A percentile compares a stretch with the other conserved stretches of the same genome.
Conservation (phyloP, 92 coral and sea anemone genomes). For the Galaxea fascicularis region DNA sequence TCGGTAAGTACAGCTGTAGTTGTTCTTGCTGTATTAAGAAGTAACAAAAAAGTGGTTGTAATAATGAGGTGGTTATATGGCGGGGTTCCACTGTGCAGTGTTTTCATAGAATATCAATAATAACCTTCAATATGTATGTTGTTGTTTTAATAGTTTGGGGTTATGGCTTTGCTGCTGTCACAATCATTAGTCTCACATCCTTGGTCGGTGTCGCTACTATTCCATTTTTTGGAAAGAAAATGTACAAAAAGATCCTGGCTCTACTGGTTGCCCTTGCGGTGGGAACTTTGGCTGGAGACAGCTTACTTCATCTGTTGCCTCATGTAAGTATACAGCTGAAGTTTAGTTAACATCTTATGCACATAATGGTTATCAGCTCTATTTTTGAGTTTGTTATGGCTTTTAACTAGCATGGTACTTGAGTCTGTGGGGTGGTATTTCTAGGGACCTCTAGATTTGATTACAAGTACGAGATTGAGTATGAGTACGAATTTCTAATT, state of each 20-base stretch:
- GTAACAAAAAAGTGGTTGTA: too few species aligned
- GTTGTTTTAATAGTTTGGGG: constrained; percentile 84
- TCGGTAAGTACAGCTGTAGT: too few species aligned
- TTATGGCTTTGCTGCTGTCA: constrained; percentile 90
- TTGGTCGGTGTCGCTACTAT: constrained; percentile 85
- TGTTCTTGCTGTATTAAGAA: too few species aligned
- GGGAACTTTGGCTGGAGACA: constrained; percentile 90
- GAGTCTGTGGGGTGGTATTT: too few species aligned
- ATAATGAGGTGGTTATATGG: too few species aligned
- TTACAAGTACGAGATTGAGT: too few species aligned
- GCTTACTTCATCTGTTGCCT: constrained; percentile 84
- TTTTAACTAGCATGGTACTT: too few species aligned
- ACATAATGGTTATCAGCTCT: too few species aligned
- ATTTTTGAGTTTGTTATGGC: too few species aligned
- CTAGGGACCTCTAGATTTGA: too few species aligned
- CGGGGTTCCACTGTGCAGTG: too few species aligned
- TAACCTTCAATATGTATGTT: neutral
- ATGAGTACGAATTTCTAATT: too few species aligned
- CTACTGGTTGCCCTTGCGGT: constrained; percentile 89
- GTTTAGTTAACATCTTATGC: neutral
- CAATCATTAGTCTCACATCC: constrained; percentile 81
- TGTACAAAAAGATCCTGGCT: constrained; percentile 83
- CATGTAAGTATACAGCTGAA: constrained; percentile 69
- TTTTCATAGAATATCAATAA: neutral
- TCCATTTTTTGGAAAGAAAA: constrained; percentile 78